Percentiles rank a stretch among this genome's conserved stretches.
Evolutionary conservation across 1,140 invertebrate genomes (phyloP).

Genomic region (Drosophila bipectinata): DNA sequence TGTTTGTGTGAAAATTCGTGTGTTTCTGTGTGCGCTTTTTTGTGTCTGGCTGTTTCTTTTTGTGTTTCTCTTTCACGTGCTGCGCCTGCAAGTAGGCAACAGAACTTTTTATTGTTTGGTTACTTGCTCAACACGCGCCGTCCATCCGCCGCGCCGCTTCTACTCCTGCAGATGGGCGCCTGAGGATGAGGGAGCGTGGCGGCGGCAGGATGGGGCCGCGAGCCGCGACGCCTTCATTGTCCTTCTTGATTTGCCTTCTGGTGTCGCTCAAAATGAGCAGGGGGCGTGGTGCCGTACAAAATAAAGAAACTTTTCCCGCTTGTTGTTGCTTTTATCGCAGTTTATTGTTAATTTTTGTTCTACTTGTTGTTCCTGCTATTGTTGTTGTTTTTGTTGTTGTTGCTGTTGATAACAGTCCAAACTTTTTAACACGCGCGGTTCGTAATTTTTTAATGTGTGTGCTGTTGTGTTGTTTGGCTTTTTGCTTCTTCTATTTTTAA

Average conservation of each 20-base stretch:
- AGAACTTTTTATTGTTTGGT: slow-evolving; percentile 78
- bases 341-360: slow-evolving; percentile 57
- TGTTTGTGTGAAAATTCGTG: slow-evolving; percentile 16
- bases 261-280: slow-evolving; percentile 14
- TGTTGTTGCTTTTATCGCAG: slow-evolving; percentile 68
- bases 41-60: slow-evolving; percentile 11
- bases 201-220: slow-evolving; percentile 48
- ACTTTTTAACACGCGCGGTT: slow-evolving; percentile 68
- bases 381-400: slow-evolving; percentile 15
- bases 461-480: slow-evolving; percentile 21
- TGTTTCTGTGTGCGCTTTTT: slow-evolving; percentile 17
- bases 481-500: slow-evolving; percentile 38
- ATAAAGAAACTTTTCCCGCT: slow-evolving; percentile 56
- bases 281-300: slow-evolving; percentile 37
- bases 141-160: slow-evolving; percentile 25
- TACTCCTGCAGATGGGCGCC: slow-evolving; percentile 1
- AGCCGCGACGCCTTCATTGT: slow-evolving; percentile 58
- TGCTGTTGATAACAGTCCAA: slow-evolving; percentile 58
- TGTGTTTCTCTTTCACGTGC: slow-evolving; percentile 29
- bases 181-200: slow-evolving; percentile 4
- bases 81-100: slow-evolving; percentile 41
- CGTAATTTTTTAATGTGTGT: slow-evolving; percentile 49
- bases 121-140: slow-evolving; percentile 71
- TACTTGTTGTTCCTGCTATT: slow-evolving; percentile 37
- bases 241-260: slow-evolving; percentile 73